A percentile compares a stretch with the other conserved stretches of the same genome.
Conservation (phyloP, 2,113 vertebrate species). For the Porphyrio hochstetteri region DNA sequence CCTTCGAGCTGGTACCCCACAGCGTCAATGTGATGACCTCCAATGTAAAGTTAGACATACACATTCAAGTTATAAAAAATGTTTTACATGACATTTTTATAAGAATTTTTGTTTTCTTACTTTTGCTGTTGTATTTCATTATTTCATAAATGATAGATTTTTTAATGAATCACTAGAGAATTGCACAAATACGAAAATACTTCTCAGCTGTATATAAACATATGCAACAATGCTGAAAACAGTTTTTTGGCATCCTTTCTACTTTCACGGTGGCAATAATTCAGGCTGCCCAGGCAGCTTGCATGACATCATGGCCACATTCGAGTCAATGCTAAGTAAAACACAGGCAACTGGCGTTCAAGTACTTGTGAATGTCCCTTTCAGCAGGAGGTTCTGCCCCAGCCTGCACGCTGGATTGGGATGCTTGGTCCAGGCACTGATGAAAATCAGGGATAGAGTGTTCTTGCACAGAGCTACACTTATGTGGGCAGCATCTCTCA, state of each 20-base stretch:
- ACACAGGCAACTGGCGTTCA: neutral
- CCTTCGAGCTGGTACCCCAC: neutral
- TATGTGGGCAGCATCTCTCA: neutral
- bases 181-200: neutral
- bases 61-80: neutral
- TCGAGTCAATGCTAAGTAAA: neutral
- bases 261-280: neutral
- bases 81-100: neutral
- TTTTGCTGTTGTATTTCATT: neutral
- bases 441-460: rapidly evolving
- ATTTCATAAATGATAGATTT: neutral
- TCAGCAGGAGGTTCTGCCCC: neutral
- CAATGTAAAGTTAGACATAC: neutral
- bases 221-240: neutral
- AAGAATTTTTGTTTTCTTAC: neutral
- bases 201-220: neutral
- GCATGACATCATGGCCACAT: neutral
- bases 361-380: neutral
- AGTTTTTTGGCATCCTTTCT: neutral
- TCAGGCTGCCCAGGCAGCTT: neutral
- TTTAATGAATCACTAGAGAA: neutral
- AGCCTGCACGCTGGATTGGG: rapidly evolving
- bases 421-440: neutral
- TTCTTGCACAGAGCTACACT: rapidly evolving
- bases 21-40: neutral